Base-by-base conservation (phyloP, 2,888 invertebrate genomes). In the Fabriciana adippe region DNA sequence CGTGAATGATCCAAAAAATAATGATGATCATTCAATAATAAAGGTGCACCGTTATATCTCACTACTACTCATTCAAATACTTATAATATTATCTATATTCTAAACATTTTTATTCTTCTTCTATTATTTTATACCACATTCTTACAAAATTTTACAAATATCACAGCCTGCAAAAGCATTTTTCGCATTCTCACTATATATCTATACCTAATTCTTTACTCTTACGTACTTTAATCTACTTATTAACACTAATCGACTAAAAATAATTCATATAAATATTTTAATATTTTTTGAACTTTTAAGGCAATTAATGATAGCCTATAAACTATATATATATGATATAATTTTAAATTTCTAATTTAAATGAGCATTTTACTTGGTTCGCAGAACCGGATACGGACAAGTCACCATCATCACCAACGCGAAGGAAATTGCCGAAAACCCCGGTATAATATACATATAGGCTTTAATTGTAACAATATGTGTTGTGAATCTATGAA, bases 391-490 rank as follows among this genome's bases (percentile, higher is more conserved):
- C 96, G 79, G 97, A 97, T 88, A 94, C 94, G 85, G 97, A 97
- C 92, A 97, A 97, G 94, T 94, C 96, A 81, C 97, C 97, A 84
- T 95, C 97, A 78, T 97, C 97, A 84, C 97, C 97, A 83, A 97
- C 97, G 78, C 95, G 97, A 94, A 95, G 98, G 95, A 97, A 97
- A 96, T 94, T 98, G 93, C 98, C 98, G 91, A 97, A 97, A 95
- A 98, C 98, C 93, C 98, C 98, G 96, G 97, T 98, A 97, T 96
- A 97, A 96, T 95, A 93, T 93, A 88, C 89, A 92, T 88, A 89
- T 92, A 91, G 90, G 90, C 85, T 88, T 92, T 91, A 90, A 90
- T 85, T 90, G 89, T 92, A 89, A 90, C 89, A 86, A 93, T 93
- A 92, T 92, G 91, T 93, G 93, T 93, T 93, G 92, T 93, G 91